These are phyloP conservation scores for Haliclona indistincta DNA, from an alignment of 37 sponge, comb jelly and placozoan genomes.

Conservation along the genomic window DNA sequence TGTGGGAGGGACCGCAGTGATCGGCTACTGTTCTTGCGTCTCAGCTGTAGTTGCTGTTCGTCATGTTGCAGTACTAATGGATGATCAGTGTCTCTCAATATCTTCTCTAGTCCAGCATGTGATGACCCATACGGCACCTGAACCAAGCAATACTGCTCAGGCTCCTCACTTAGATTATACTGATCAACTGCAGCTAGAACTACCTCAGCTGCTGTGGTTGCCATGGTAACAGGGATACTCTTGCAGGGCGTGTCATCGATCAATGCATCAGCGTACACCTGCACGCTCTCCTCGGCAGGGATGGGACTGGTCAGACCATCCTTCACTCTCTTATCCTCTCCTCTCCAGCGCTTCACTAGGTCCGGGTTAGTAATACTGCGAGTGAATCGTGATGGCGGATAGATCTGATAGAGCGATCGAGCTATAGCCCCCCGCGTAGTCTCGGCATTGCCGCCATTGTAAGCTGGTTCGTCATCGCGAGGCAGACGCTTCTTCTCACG, in stretches of 20 bases:
- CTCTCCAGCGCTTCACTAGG: slow-evolving; percentile 47
- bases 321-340: background rate
- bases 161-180: slow-evolving; percentile 52
- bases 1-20: background rate
- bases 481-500: background rate
- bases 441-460: background rate
- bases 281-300: slow-evolving; percentile 18
- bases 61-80: slow-evolving; percentile 38
- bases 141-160: slow-evolving; percentile 63
- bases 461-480: background rate
- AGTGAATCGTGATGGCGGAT: slow-evolving; percentile 64
- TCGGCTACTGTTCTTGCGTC: slow-evolving; percentile 26
- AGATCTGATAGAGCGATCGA: slow-evolving; percentile 40
- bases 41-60: slow-evolving; percentile 50
- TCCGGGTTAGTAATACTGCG: slow-evolving; percentile 81
- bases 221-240: slow-evolving; percentile 43
- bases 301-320: background rate
- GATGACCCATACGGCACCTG: slow-evolving; percentile 14
- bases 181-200: slow-evolving; percentile 56
- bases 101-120: slow-evolving; percentile 21
- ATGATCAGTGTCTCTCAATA: slow-evolving; percentile 41
- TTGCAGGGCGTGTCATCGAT: slow-evolving; percentile 71
- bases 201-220: slow-evolving; percentile 52
- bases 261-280: slow-evolving; percentile 64
- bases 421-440: slow-evolving; percentile 26